Conservation (phyloP, 2,113 vertebrate genomes). For the Archilochus colubris region DNA sequence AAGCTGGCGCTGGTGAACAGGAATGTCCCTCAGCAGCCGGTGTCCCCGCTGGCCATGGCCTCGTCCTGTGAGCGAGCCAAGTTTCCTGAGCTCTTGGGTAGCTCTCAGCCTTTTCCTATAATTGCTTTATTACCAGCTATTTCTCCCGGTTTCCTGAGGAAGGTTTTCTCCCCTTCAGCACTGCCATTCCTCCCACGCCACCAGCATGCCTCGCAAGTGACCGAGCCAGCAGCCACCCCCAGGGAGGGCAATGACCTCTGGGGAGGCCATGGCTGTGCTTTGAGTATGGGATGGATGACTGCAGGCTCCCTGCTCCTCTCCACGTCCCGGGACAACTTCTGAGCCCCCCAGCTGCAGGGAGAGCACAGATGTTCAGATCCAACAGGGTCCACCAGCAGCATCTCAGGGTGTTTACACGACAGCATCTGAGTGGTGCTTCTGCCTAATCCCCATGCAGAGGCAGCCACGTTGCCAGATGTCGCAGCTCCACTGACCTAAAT, state of each 20-base stretch:
- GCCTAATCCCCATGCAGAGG: neutral
- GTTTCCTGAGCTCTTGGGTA: neutral
- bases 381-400: accelerated
- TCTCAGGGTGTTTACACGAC: accelerated
- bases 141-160: neutral
- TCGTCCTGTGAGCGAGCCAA: accelerated
- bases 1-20: neutral
- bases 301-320: neutral
- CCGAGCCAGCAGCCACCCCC: accelerated
- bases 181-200: accelerated
- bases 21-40: neutral
- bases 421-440: accelerated
- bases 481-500: neutral
- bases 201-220: neutral
- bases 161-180: accelerated
- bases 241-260: neutral
- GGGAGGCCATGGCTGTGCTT: accelerated
- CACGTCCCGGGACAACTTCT: accelerated
- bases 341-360: neutral
- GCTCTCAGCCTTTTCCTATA: neutral
- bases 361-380: neutral
- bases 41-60: accelerated
- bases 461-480: neutral
- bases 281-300: accelerated
- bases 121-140: neutral